phyloP scores from a whole-genome alignment of 2,797 vertebrate species.

The Sebastiscus albofasciatus region DNA sequence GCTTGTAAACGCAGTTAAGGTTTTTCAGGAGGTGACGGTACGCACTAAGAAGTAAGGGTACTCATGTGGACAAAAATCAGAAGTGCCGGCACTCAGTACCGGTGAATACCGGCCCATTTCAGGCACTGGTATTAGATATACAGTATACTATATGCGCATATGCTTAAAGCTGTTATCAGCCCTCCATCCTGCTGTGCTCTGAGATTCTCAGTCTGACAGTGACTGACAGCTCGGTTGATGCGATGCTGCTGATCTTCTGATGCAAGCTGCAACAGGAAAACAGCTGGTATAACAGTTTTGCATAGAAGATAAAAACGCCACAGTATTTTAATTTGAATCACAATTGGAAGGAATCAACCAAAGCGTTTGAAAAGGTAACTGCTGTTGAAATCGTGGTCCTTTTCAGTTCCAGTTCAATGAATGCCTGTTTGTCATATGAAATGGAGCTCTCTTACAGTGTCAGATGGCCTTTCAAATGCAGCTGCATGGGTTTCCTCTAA shows the following conservation, averaged over 20 bases:
- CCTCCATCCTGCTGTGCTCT: slow-evolving; percentile 22
- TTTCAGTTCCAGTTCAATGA: background rate
- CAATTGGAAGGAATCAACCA: background rate
- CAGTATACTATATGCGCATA: background rate
- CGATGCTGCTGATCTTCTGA: slow-evolving; percentile 34
- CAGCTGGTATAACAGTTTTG: slow-evolving; percentile 19
- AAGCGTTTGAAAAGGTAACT: background rate
- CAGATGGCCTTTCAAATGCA: slow-evolving; percentile 33
- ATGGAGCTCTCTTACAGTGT: background rate
- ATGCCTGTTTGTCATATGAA: background rate
- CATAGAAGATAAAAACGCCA: background rate
- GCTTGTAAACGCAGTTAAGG: too few species aligned
- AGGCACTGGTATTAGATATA: background rate
- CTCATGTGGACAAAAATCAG: background rate
- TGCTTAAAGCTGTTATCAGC: background rate
- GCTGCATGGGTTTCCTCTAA: slow-evolving; percentile 23
- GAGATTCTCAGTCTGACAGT: slow-evolving; percentile 31
- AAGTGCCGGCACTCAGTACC: background rate
- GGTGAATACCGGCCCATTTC: background rate
- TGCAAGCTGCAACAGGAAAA: background rate
- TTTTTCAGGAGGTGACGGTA: background rate
- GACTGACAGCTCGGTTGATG: slow-evolving; percentile 50
- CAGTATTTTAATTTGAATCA: background rate
- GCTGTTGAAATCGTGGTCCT: background rate
- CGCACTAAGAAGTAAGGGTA: too few species aligned